phyloP scores from a whole-genome alignment of 1,140 invertebrate genomes.

The Tetranychus urticae region DNA sequence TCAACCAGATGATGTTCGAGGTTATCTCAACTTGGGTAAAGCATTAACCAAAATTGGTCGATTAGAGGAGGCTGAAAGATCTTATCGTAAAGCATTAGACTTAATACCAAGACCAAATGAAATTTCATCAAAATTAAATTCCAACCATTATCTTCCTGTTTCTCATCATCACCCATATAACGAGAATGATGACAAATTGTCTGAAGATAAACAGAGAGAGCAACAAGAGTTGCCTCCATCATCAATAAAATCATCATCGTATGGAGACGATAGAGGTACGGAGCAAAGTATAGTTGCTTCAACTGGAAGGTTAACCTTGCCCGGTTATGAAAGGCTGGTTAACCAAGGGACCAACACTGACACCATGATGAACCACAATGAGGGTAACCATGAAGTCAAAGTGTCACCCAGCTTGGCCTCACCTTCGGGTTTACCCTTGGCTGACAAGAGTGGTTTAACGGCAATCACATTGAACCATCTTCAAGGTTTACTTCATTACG shows the following conservation, averaged over 20 bases:
- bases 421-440: no score
- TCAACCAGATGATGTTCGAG: conserved; percentile 22
- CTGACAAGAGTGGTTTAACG: conserved; percentile 15
- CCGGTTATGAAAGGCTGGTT: background rate
- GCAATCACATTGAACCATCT: conserved; percentile 15
- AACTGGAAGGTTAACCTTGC: conserved; percentile 1
- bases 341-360: background rate
- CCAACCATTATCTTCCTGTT: no score
- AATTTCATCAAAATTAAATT: no score
- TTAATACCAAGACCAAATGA: background rate
- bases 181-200: no score
- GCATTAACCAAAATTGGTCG: conserved; percentile 76
- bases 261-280: background rate
- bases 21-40: conserved; percentile 85
- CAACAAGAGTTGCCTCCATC: background rate
- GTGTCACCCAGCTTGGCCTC: no score
- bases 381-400: conserved; percentile 67
- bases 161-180: no score
- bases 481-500: conserved; percentile 24
- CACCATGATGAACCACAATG: conserved; percentile 40
- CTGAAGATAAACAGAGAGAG: no score
- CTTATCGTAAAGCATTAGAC: conserved; percentile 30
- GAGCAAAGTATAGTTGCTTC: background rate
- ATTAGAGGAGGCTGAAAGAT: conserved; percentile 70
- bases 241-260: no score